Conservation (phyloP, 2,113 vertebrate genomes). For the Brachyhypopomus gauderio region DNA sequence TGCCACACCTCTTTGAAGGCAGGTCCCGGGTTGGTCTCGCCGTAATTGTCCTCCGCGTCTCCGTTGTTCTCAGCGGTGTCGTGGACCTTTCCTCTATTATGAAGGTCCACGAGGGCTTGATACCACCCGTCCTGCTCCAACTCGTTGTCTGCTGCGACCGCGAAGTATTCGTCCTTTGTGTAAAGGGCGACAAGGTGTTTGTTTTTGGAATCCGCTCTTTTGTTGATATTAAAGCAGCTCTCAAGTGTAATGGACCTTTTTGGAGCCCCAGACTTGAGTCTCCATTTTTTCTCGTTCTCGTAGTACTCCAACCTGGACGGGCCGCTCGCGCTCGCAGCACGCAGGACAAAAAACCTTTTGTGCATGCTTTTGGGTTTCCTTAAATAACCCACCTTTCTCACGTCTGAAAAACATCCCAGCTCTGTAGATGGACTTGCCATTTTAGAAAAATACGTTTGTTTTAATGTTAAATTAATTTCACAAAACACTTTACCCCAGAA, state of each 20-base stretch:
- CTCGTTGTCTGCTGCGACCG: slow-evolving; percentile 86
- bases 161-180: slow-evolving; percentile 88
- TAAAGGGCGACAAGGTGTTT: slow-evolving; percentile 89
- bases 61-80: slow-evolving; percentile 68
- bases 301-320: slow-evolving; percentile 89
- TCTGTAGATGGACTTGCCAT: slow-evolving; percentile 82
- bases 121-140: slow-evolving; percentile 88
- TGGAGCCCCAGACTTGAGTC: slow-evolving; percentile 86
- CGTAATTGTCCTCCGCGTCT: slow-evolving; percentile 76
- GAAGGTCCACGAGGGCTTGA: slow-evolving; percentile 83
- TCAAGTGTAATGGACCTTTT: slow-evolving; percentile 88
- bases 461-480: slow-evolving; percentile 29
- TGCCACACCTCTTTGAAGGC: slow-evolving; percentile 92
- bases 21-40: slow-evolving; percentile 79
- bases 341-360: slow-evolving; percentile 89
- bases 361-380: slow-evolving; percentile 94
- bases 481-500: neutral
- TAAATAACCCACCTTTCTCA: slow-evolving; percentile 92
- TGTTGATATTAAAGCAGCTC: slow-evolving; percentile 92
- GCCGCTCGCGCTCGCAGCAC: slow-evolving; percentile 82
- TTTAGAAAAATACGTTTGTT: slow-evolving; percentile 44
- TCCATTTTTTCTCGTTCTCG: slow-evolving; percentile 93
- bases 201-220: slow-evolving; percentile 90
- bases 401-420: slow-evolving; percentile 82
- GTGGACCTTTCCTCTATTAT: slow-evolving; percentile 83